Conservation (phyloP, 2,797 vertebrate genomes). For the Chelidonichthys spinosus region DNA sequence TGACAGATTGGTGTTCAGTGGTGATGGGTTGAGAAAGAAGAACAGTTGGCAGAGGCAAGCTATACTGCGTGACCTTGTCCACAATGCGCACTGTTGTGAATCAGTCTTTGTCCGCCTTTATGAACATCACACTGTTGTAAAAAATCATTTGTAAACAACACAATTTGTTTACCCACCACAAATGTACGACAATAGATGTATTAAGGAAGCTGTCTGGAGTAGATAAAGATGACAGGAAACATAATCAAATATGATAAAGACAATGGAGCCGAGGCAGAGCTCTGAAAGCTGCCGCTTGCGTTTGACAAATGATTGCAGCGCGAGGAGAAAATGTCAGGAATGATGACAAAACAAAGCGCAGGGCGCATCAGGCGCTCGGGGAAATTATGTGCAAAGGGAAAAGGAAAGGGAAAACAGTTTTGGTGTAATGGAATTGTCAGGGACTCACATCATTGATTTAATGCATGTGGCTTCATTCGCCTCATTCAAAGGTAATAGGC, state of each 20-base stretch:
- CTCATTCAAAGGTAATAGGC: constrained; percentile 51
- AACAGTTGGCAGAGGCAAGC: neutral
- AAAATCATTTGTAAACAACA: constrained; percentile 21
- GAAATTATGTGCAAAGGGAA: constrained; percentile 44
- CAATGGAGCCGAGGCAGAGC: constrained; percentile 38
- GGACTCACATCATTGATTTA: constrained; percentile 49
- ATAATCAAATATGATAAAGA: constrained; percentile 51
- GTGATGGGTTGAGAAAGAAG: neutral
- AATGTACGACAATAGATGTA: constrained; percentile 32
- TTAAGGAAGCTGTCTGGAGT: constrained; percentile 28
- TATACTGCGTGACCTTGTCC: constrained; percentile 8
- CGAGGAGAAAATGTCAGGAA: constrained; percentile 43
- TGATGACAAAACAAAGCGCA: constrained; percentile 47
- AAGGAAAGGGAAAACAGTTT: constrained; percentile 28
- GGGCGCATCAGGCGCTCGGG: constrained; percentile 32
- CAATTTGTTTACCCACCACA: constrained; percentile 37
- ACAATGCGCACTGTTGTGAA: constrained; percentile 1
- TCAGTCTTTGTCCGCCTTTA: constrained; percentile 2
- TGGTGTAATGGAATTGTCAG: constrained; percentile 54
- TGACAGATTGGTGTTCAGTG: neutral
- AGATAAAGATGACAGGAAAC: constrained; percentile 61
- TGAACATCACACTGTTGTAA: constrained; percentile 9
- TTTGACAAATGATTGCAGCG: constrained; percentile 42
- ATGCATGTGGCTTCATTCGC: constrained; percentile 38
- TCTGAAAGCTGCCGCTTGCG: constrained; percentile 35